Percentiles rank a stretch among this genome's conserved stretches.
phyloP scores from a whole-genome alignment of 2,888 invertebrate genomes.

The Drosophila kokeensis region DNA sequence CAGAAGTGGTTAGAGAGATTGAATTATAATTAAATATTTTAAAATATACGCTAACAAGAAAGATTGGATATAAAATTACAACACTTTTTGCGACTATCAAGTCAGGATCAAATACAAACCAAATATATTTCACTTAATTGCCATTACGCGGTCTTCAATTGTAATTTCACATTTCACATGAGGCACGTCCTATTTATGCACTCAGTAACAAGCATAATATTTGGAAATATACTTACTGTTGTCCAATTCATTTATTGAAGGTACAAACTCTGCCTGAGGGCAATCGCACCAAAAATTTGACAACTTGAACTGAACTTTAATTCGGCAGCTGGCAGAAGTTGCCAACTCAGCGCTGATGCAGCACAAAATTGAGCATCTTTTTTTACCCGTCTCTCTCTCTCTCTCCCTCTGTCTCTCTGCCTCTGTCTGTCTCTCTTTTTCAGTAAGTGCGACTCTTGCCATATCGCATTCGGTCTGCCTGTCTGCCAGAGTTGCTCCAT shows the following conservation, averaged over 20 bases:
- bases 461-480: not conserved
- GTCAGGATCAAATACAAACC: not conserved
- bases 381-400: conserved; percentile 2
- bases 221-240: conserved; percentile 3
- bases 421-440: not conserved
- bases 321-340: conserved; percentile 40
- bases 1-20: not conserved
- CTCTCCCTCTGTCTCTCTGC: not conserved
- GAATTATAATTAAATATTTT: not conserved
- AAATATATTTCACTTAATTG: not conserved
- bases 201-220: not conserved
- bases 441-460: not conserved
- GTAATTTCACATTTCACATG: not conserved
- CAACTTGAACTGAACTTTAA: conserved; percentile 47
- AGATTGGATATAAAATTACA: not conserved
- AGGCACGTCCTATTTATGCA: not conserved
- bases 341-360: conserved; percentile 58
- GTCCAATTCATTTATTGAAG: conserved; percentile 2
- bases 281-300: conserved; percentile 45
- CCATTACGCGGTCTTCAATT: not conserved
- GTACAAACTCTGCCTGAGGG: conserved; percentile 23
- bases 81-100: not conserved
- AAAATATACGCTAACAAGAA: not conserved
- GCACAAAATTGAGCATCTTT: conserved; percentile 46
- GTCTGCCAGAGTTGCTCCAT: conserved; percentile 28